phyloP scores from a whole-genome alignment of 2,888 invertebrate species.

The Digitonthophagus gazella region DNA sequence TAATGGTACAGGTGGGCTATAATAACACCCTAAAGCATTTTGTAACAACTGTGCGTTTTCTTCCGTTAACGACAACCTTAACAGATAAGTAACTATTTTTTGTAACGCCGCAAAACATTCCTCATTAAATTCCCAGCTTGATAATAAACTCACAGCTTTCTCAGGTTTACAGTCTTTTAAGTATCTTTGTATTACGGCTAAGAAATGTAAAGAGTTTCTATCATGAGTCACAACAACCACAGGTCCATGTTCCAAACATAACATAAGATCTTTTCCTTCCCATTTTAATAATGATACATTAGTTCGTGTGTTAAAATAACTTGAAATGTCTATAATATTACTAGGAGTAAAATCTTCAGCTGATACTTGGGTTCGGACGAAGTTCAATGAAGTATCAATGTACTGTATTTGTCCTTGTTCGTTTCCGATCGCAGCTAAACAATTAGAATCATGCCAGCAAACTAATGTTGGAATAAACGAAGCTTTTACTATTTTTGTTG shows the following conservation, averaged over 20 bases:
- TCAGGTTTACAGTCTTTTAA: constrained; percentile 63
- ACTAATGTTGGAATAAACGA: constrained; percentile 75
- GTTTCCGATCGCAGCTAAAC: constrained; percentile 66
- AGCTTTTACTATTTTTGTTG: constrained; percentile 73
- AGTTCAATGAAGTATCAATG: constrained; percentile 69
- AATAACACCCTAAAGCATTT: constrained; percentile 78
- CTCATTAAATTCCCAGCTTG: constrained; percentile 70
- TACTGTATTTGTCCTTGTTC: constrained; percentile 73
- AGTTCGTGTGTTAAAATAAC: constrained; percentile 55
- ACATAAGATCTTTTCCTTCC: constrained; percentile 51
- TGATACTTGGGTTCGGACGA: constrained; percentile 64
- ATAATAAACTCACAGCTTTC: constrained; percentile 65
- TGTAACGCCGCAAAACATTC: constrained; percentile 74
- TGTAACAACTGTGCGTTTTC: constrained; percentile 67
- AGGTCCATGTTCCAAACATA: constrained; percentile 65
- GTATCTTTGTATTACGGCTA: constrained; percentile 54
- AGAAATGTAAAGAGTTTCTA: constrained; percentile 41
- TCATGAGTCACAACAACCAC: constrained; percentile 46
- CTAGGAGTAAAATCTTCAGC: constrained; percentile 64
- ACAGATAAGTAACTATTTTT: constrained; percentile 66
- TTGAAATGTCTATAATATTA: constrained; percentile 64
- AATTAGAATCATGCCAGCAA: constrained; percentile 71
- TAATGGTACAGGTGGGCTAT: constrained; percentile 66
- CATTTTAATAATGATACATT: constrained; percentile 45
- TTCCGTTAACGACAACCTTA: constrained; percentile 58